phyloP scores from a whole-genome alignment of 2,113 vertebrate genomes.

The Corynorhinus townsendii region DNA sequence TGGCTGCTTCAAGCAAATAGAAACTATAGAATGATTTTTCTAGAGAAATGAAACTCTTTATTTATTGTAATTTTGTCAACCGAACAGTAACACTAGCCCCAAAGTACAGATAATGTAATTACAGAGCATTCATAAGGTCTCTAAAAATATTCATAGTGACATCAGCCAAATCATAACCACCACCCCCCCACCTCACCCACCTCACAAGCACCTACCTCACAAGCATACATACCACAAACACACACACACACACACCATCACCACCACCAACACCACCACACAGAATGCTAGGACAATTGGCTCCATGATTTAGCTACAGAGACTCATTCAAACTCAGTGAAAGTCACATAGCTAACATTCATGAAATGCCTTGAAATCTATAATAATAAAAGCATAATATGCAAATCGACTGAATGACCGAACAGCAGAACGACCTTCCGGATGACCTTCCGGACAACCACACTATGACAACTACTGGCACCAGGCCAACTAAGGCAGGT shows the following conservation, averaged over 20 bases:
- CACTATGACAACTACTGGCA: too few relatives aligned
- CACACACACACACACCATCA: too few relatives aligned
- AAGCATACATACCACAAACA: neutral
- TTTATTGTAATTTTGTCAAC: constrained; percentile 52
- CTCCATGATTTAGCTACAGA: constrained; percentile 70
- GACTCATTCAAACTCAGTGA: constrained; percentile 74
- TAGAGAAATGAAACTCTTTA: constrained; percentile 61
- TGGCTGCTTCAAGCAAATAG: constrained; percentile 42
- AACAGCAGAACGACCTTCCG: too few relatives aligned
- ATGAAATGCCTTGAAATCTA: constrained; percentile 50
- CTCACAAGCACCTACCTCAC: neutral
- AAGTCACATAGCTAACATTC: constrained; percentile 68
- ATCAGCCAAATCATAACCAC: constrained; percentile 61
- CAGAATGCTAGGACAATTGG: constrained; percentile 47
- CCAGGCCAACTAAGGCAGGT: too few relatives aligned
- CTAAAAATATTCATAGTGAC: constrained; percentile 61
- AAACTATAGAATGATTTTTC: constrained; percentile 60
- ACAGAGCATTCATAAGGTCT: constrained; percentile 58
- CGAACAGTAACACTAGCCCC: constrained; percentile 56
- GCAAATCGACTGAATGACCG: too few relatives aligned
- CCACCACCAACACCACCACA: neutral
- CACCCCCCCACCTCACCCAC: neutral
- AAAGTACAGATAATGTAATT: constrained; percentile 69
- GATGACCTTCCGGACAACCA: too few relatives aligned
- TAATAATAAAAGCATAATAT: too few relatives aligned